These are phyloP conservation scores for Lithobates pipiens DNA, from an alignment of 2,797 vertebrate genomes.

Conservation along the genomic window DNA sequence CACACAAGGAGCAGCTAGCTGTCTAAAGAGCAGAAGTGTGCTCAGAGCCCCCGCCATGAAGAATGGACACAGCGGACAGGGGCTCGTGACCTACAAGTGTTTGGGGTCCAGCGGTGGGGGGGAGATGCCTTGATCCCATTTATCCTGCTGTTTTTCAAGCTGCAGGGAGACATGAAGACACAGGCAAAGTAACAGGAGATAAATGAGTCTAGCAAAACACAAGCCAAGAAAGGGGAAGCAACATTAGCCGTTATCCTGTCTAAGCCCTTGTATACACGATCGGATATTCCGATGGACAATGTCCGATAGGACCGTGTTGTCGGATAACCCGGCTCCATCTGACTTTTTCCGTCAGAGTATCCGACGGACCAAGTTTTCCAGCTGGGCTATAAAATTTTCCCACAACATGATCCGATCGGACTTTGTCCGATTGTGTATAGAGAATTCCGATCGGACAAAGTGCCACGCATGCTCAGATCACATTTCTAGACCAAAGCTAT, in stretches of 20 bases:
- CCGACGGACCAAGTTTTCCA: too few species aligned
- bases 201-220: conserved; percentile 57
- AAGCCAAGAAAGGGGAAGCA: neutral
- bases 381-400: too few species aligned
- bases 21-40: conserved; percentile 12
- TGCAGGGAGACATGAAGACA: neutral
- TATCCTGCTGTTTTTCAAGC: conserved; percentile 21
- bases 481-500: too few species aligned
- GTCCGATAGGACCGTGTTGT: too few species aligned
- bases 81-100: conserved; percentile 34
- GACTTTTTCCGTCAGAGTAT: too few species aligned
- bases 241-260: neutral
- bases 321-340: too few species aligned
- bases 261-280: too few species aligned
- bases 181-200: conserved; percentile 52
- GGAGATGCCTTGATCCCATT: conserved; percentile 14
- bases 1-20: conserved; percentile 33
- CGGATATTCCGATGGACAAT: too few species aligned
- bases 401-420: too few species aligned
- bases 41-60: conserved; percentile 44
- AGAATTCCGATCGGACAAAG: too few species aligned
- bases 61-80: conserved; percentile 46
- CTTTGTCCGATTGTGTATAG: too few species aligned
- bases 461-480: too few species aligned
- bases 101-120: neutral